Evolutionary conservation across 2,113 vertebrate genomes (phyloP).

Genomic region (Globicephala melas): DNA sequence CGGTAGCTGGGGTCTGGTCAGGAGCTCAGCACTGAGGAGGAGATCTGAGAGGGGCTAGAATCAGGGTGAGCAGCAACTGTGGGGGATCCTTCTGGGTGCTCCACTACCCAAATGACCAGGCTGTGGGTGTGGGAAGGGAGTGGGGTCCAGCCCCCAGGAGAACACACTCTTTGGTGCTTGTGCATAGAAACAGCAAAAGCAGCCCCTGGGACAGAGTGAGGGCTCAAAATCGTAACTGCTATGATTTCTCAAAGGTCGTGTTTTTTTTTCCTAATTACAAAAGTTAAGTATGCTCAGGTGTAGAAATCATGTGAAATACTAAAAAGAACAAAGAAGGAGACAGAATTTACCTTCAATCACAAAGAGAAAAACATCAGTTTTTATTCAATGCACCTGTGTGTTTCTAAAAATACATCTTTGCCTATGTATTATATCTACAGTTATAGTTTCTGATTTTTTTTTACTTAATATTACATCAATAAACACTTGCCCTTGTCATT

Average conservation of each 20-base stretch:
- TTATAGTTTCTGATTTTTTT: background rate
- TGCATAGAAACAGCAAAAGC: background rate
- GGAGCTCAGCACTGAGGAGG: background rate
- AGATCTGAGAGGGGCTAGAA: background rate
- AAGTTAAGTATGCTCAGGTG: background rate
- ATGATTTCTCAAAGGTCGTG: background rate
- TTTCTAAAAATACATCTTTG: background rate
- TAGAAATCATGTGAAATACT: background rate
- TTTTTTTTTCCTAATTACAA: background rate
- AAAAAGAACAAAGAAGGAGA: background rate
- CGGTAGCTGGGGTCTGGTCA: background rate
- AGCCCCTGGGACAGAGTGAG: background rate
- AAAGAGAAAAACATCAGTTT: background rate
- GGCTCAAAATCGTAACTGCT: background rate
- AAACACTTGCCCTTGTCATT: background rate
- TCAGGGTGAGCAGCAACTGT: background rate
- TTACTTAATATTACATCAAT: background rate
- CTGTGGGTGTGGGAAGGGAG: no score
- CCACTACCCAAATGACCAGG: background rate
- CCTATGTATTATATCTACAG: no score
- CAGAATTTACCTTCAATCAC: background rate
- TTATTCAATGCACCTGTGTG: background rate
- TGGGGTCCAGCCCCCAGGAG: background rate
- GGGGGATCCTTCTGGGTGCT: background rate
- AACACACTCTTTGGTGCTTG: fast-evolving